Evolutionary conservation across 2,113 vertebrate genomes (phyloP).

Genomic region (Spea bombifrons): DNA sequence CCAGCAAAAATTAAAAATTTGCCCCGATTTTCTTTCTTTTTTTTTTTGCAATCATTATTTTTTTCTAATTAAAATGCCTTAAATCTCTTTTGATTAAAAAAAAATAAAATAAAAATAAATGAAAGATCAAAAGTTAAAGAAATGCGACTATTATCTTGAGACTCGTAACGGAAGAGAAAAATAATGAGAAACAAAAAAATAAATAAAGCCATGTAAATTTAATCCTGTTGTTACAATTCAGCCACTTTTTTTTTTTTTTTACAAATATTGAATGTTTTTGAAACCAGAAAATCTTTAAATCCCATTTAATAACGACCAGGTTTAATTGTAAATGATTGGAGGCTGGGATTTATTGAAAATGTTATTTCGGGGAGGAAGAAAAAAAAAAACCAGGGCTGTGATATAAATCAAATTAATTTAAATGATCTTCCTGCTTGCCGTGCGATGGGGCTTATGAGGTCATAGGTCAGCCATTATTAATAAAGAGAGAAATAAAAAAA

Average conservation of each 20-base stretch:
- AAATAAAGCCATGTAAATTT: neutral
- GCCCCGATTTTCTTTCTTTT: too few relatives aligned
- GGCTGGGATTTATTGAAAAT: neutral
- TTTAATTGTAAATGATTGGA: neutral
- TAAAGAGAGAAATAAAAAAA: too few relatives aligned
- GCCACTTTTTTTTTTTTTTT: neutral
- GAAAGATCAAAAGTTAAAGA: too few relatives aligned
- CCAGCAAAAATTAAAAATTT: too few relatives aligned
- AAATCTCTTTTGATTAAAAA: too few relatives aligned
- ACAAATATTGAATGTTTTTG: slow-evolving; percentile 1
- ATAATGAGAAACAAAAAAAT: too few relatives aligned
- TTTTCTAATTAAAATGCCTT: too few relatives aligned
- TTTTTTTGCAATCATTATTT: too few relatives aligned
- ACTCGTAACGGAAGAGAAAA: too few relatives aligned
- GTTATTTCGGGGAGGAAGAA: neutral
- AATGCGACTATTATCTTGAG: too few relatives aligned
- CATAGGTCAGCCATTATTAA: neutral
- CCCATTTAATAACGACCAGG: neutral
- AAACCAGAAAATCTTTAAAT: neutral
- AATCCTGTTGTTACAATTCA: neutral
- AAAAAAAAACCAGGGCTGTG: neutral
- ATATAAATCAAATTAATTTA: neutral
- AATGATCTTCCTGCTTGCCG: neutral
- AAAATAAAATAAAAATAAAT: too few relatives aligned
- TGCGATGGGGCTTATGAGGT: neutral